Evolutionary conservation across 2,797 vertebrate species (phyloP).

Genomic region (Cossypha dichroa): DNA sequence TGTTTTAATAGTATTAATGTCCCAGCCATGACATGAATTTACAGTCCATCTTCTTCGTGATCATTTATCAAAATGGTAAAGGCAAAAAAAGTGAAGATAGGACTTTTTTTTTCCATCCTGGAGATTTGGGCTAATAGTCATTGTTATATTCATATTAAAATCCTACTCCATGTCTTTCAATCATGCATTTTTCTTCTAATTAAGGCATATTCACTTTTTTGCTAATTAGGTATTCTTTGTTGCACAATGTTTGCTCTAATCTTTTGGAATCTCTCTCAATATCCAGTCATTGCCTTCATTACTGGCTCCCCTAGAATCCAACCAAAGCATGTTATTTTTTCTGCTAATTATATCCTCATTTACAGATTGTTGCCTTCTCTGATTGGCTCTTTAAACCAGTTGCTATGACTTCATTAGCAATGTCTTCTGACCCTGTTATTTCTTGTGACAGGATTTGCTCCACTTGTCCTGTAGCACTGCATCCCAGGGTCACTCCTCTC

Average conservation of each 20-base stretch:
- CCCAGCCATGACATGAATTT: background rate
- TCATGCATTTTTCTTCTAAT: constrained; percentile 76
- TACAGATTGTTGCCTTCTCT: constrained; percentile 81
- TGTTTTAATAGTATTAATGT: background rate
- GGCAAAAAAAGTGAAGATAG: background rate
- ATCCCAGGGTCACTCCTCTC: constrained; percentile 78
- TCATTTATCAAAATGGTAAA: background rate
- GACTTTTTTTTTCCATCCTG: background rate
- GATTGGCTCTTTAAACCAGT: constrained; percentile 80
- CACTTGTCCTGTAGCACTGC: constrained; percentile 78
- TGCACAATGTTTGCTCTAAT: constrained; percentile 84
- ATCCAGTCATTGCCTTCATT: constrained; percentile 82
- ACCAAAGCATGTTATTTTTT: constrained; percentile 82
- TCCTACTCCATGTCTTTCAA: constrained; percentile 69
- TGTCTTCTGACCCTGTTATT: constrained; percentile 87
- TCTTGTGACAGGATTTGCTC: constrained; percentile 83
- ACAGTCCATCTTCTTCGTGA: background rate
- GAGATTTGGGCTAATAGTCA: constrained; percentile 11
- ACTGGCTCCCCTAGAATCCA: constrained; percentile 79
- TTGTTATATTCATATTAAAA: constrained; percentile 62
- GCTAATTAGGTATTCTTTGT: constrained; percentile 85
- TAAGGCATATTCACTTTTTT: constrained; percentile 80
- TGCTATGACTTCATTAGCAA: constrained; percentile 87
- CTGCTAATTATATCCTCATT: constrained; percentile 87
- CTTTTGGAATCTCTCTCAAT: constrained; percentile 82